Base-by-base conservation (phyloP, 2,797 vertebrate genomes). In the Gymnopithys bicolor region DNA sequence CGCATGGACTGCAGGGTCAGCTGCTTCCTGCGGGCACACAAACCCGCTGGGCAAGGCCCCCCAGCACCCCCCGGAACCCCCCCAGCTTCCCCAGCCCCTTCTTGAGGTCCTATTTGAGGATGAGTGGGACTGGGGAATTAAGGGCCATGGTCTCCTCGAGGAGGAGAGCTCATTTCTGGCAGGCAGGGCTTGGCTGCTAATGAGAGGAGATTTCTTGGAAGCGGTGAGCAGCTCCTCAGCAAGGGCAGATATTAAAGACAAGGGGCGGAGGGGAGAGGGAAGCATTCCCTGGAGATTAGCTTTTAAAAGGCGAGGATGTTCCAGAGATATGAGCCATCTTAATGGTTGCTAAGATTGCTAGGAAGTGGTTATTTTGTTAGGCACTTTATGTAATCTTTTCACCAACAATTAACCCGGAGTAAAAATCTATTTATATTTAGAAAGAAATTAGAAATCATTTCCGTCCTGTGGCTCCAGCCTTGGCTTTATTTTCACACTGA, bases 1-100 rank as follows among this genome's bases (percentile, higher is more conserved):
- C 99, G 97, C 97, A 99, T 99, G 86, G 99, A 99, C 74, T 99
- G 99, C 84, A 99, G 98, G 32, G 99, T 99, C 97, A 99, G 98
- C 97, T 99, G 99, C 93, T 99, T 99, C 97, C 99, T 99, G 97
- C 12, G 73, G 86, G 87, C 87, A 95, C 82, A 94, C 7, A 84
- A 63, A 66, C 7, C 91, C 52, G 94, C 77, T 91, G 45, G 46
- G 60, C 10, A 7, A 89, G 71, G 9, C 27, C 33, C 25, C 82
- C 64, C 45, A 0, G 39, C 1, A 18, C 33, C 56, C 56, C 46
- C 22, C 23, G 1, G 2, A 4, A 30, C 11, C 43, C 33, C 66
- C 48, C 64, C 33, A 41, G 56, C 55, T 41, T 28, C 21, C 59
- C 49, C 66, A 52, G 11, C 24, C 73, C 68, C 55, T 60, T 11